Percentiles rank a stretch among this genome's conserved stretches.
Evolutionary conservation across 2,888 invertebrate genomes (phyloP).

Genomic region (Coremacera marginata): DNA sequence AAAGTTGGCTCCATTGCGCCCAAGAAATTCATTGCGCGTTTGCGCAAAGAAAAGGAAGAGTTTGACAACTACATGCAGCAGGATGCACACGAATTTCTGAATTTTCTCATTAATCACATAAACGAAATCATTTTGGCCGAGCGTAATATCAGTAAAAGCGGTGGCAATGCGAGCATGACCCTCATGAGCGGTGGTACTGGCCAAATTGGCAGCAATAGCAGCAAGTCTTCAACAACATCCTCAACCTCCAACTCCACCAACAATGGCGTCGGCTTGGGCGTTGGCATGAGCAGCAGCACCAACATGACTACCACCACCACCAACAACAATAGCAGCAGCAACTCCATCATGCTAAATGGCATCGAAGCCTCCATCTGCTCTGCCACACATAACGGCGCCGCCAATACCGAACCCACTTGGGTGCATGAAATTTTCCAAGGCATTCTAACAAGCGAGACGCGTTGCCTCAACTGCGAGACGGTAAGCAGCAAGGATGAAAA

Average conservation of each 20-base stretch:
- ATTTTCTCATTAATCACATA: conserved; percentile 98
- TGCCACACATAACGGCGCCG: conserved; percentile 56
- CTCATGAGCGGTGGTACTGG: conserved; percentile 24
- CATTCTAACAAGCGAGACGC: conserved; percentile 97
- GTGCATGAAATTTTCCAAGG: conserved; percentile 99
- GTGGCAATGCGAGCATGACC: conserved; percentile 44
- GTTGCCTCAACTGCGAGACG: conserved; percentile 99
- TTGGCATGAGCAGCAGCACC: background rate
- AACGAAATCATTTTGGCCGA: conserved; percentile 96
- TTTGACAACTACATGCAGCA: conserved; percentile 99
- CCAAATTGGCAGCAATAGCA: conserved; percentile 51
- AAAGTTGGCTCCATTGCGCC: conserved; percentile 99
- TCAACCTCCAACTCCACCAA: conserved; percentile 60
- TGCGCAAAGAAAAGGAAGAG: conserved; percentile 98
- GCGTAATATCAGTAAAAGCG: conserved; percentile 60
- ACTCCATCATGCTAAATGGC: conserved; percentile 7
- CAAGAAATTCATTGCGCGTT: conserved; percentile 98
- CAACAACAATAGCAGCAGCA: conserved; percentile 40
- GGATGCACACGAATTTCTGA: conserved; percentile 99
- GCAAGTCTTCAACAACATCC: conserved; percentile 59
- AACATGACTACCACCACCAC: background rate
- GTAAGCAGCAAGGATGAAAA: conserved; percentile 99
- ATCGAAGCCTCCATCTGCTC: conserved; percentile 20
- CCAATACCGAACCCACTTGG: conserved; percentile 91
- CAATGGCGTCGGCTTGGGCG: conserved; percentile 4